Percentiles rank a stretch among this genome's conserved stretches.
Evolutionary conservation across 2,888 invertebrate species (phyloP).

Genomic region (Unio delphinus): DNA sequence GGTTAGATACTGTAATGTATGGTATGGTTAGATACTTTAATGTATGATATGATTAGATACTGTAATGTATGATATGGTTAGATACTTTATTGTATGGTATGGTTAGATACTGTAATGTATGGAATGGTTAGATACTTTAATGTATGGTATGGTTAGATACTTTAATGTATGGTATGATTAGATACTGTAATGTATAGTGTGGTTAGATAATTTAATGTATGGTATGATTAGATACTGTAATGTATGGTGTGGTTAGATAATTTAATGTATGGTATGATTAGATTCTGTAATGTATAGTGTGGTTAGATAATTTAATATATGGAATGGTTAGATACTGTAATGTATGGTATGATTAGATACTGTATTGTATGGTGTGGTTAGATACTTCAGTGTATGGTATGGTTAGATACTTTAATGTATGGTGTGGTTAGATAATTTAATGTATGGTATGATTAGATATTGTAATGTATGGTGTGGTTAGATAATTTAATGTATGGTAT

Average conservation of each 20-base stretch:
- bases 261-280: too few relatives aligned
- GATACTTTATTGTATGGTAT: too few relatives aligned
- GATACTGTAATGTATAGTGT: too few relatives aligned
- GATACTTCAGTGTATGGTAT: background rate
- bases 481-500: too few relatives aligned
- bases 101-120: background rate
- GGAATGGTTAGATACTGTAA: too few relatives aligned
- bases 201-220: background rate
- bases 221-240: background rate
- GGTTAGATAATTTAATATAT: background rate
- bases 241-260: too few relatives aligned
- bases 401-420: background rate
- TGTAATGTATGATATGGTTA: too few relatives aligned
- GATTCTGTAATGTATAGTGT: background rate
- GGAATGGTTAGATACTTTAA: background rate
- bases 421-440: background rate
- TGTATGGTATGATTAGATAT: background rate
- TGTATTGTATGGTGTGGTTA: too few relatives aligned
- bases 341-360: too few relatives aligned
- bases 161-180: too few relatives aligned
- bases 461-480: too few relatives aligned
- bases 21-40: background rate
- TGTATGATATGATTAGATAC: background rate
- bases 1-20: too few relatives aligned
- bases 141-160: background rate